These are phyloP conservation scores for Neosilurus hyrtlii DNA, from an alignment of 2,797 vertebrate species.

Conservation along the genomic window DNA sequence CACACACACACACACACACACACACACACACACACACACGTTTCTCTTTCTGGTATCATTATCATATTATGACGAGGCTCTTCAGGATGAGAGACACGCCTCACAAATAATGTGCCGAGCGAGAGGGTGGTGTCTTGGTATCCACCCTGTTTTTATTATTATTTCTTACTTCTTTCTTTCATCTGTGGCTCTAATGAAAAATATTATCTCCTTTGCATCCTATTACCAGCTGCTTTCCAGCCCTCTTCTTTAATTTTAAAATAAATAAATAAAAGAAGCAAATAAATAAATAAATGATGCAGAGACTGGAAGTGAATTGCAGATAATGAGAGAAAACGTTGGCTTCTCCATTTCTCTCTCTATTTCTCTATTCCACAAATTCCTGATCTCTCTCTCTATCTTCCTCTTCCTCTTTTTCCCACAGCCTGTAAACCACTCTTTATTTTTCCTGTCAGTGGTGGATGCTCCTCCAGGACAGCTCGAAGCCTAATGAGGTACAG, in stretches of 20 bases:
- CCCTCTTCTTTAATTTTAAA: conserved; percentile 47
- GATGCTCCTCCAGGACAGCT: conserved; percentile 58
- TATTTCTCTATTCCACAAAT: background rate
- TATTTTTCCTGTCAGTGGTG: conserved; percentile 57
- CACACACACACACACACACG: background rate
- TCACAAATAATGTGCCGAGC: conserved; percentile 28
- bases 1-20: too few species aligned
- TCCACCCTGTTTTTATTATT: background rate
- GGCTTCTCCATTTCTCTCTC: conserved; percentile 8
- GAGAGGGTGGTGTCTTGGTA: conserved; percentile 2
- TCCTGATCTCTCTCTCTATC: conserved; percentile 35
- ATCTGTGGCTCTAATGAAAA: conserved; percentile 10
- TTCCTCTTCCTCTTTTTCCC: conserved; percentile 32
- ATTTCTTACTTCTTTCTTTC: background rate
- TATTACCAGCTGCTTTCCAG: conserved; percentile 33
- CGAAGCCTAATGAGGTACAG: conserved; percentile 61
- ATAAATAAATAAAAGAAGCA: conserved; percentile 11
- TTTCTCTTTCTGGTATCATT: conserved; percentile 22
- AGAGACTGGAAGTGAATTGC: conserved; percentile 49
- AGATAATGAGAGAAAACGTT: conserved; percentile 55
- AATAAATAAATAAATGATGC: conserved; percentile 2
- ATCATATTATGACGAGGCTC: conserved; percentile 14
- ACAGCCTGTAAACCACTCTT: conserved; percentile 52
- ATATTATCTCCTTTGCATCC: conserved; percentile 18
- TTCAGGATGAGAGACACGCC: conserved; percentile 31